These are phyloP conservation scores for Phragmatobia fuliginosa DNA, from an alignment of 2,888 invertebrate species.

Conservation along the genomic window DNA sequence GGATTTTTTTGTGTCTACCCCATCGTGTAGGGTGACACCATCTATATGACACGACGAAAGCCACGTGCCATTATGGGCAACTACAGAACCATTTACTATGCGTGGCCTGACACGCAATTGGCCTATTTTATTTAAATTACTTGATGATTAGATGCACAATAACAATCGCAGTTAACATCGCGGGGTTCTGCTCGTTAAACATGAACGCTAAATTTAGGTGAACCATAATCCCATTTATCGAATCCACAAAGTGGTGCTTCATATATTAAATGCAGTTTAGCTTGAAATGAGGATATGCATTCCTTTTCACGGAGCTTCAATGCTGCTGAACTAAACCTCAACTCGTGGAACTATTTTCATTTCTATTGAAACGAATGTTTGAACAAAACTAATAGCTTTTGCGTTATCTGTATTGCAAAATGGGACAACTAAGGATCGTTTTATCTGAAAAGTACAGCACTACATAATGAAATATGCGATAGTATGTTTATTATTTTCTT, in stretches of 20 bases:
- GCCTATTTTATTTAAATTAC: no score
- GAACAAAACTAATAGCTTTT: constrained; percentile 6
- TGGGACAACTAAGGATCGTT: neutral
- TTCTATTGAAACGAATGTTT: constrained; percentile 14
- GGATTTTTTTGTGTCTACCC: no score
- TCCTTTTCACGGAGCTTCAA: neutral
- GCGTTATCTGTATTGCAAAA: neutral
- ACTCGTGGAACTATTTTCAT: constrained; percentile 16
- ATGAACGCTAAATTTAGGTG: no score
- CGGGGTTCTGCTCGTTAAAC: no score
- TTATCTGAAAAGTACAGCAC: neutral
- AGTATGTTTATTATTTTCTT: neutral
- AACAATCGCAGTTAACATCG: no score
- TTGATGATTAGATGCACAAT: no score
- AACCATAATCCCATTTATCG: neutral
- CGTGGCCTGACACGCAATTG: no score
- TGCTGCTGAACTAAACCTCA: neutral
- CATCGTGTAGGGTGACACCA: no score
- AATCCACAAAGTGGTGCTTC: neutral
- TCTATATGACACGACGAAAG: no score
- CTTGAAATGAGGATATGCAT: constrained; percentile 9
- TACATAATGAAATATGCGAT: neutral
- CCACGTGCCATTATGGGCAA: no score
- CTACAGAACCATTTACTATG: no score
- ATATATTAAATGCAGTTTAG: neutral